Percentiles rank a stretch among this genome's conserved stretches.
phyloP scores from a whole-genome alignment of 1,140 invertebrate species.

The Pseudomyrmex pallidus region DNA sequence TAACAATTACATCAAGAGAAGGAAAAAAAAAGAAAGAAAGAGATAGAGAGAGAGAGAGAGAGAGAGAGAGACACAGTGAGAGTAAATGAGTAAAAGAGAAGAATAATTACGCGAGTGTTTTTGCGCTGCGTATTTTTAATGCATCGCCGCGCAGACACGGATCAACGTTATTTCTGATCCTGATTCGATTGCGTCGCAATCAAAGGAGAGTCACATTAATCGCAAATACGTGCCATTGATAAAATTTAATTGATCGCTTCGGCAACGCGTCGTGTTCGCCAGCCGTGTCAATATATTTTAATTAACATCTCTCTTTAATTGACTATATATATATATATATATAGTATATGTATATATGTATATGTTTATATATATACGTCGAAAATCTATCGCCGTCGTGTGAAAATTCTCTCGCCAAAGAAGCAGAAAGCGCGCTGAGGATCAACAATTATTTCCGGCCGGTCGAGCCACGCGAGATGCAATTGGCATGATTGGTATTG shows the following conservation, averaged over 20 bases:
- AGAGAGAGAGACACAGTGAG: too few species aligned
- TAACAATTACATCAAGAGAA: constrained; percentile 9
- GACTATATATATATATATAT: neutral
- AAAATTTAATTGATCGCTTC: constrained; percentile 54
- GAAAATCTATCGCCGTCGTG: neutral
- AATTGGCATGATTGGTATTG: constrained; percentile 58
- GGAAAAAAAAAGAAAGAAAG: neutral
- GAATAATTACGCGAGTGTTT: constrained; percentile 4
- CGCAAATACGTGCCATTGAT: constrained; percentile 44
- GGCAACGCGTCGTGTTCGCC: too few species aligned
- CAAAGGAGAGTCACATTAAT: constrained; percentile 37
- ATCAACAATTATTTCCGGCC: constrained; percentile 59
- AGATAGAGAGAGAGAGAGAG: too few species aligned
- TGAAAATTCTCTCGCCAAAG: constrained; percentile 6
- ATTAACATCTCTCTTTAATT: constrained; percentile 54
- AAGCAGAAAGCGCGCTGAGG: constrained; percentile 39
- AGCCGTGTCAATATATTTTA: constrained; percentile 50
- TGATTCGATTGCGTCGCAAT: neutral
- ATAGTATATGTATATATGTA: too few species aligned
- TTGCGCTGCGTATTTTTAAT: neutral
- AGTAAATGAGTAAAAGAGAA: neutral
- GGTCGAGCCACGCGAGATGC: constrained; percentile 15
- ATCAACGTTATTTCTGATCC: constrained; percentile 18
- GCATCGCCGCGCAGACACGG: constrained; percentile 23
- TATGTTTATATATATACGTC: neutral